Base-by-base conservation (phyloP, 2,888 invertebrate species). In the Melieria picta region DNA sequence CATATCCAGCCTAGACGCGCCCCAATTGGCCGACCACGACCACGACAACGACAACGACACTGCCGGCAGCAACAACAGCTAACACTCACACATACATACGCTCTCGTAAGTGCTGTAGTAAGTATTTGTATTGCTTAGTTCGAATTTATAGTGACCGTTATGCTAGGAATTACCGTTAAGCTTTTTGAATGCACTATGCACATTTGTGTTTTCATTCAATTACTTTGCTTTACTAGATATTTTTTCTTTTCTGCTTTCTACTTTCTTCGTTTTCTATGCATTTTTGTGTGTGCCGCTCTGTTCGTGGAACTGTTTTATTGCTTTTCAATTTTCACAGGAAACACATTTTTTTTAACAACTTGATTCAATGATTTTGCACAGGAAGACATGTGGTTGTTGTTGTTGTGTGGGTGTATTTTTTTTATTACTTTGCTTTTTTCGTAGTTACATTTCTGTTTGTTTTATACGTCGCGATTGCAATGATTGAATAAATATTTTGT, bases 321-420 rank as follows among this genome's bases (percentile, higher is more conserved):
- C 47, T 63, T 62, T 45, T 55, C 46, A 68, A 63, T 52, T 55
- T 57, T 42, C 47, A 10, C 42, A 66, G 30, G 30, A 30, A 30
- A 30, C 30, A 30, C 30, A 30, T 55, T 63, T 42, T 56, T 45
- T 62, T 66, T 67, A 42, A 42, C 55, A 30, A 69, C 64, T 65
- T 52, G 48, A 30, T 69, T 58, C 46, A 43, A 50, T 69, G 62
- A 65, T 58, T 60, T 70, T 70, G 71, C 61, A 67, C 46, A 62
- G 67, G 67, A 67, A 67, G 67, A 67, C 67, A 60, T 58, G 67
- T 67, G 60, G 60, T 58, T 68, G 50, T 60, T 67, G 45, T 74
- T 71, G 48, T 74, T 60, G 16, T 45, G n/a, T 62, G 9, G 11
- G 16, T 64, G 1, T 43, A 61, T 60, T 69, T 60, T 11, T 65